Evolutionary conservation across 2,797 vertebrate genomes (phyloP).

Genomic region (Furcifer pardalis): DNA sequence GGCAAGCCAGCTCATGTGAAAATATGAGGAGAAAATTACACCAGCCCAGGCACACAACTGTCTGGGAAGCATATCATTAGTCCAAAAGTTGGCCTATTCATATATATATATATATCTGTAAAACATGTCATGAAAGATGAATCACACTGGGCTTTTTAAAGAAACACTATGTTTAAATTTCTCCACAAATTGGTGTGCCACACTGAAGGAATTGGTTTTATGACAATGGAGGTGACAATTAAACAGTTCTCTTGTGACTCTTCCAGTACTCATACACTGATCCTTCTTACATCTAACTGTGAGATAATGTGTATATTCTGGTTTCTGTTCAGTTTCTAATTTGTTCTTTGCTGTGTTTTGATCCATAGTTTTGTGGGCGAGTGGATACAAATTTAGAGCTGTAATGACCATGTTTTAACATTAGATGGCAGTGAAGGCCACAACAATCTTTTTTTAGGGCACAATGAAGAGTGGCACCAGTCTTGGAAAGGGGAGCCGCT

Average conservation of each 20-base stretch:
- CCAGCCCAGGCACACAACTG: not conserved
- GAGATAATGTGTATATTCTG: not conserved
- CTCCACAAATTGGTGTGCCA: not conserved
- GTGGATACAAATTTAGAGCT: not conserved
- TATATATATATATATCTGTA: not conserved
- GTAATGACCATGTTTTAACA: constrained; percentile 1
- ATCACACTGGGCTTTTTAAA: not conserved
- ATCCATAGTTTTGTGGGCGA: too few species aligned
- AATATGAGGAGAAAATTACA: not conserved
- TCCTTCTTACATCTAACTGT: not conserved
- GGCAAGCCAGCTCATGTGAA: not conserved
- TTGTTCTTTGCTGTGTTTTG: too few species aligned
- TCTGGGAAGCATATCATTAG: not conserved
- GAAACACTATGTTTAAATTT: not conserved
- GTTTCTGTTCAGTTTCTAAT: not conserved
- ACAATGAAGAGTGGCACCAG: too few species aligned
- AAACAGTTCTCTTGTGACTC: not conserved
- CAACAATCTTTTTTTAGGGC: not conserved
- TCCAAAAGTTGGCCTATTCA: not conserved
- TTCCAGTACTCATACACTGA: not conserved
- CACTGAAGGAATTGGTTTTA: not conserved
- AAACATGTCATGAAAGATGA: not conserved
- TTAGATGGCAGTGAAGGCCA: constrained; percentile 18
- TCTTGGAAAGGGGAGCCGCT: too few species aligned
- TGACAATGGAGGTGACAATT: not conserved